These are phyloP conservation scores for Sander vitreus DNA, from an alignment of 2,113 vertebrate genomes.

Conservation along the genomic window DNA sequence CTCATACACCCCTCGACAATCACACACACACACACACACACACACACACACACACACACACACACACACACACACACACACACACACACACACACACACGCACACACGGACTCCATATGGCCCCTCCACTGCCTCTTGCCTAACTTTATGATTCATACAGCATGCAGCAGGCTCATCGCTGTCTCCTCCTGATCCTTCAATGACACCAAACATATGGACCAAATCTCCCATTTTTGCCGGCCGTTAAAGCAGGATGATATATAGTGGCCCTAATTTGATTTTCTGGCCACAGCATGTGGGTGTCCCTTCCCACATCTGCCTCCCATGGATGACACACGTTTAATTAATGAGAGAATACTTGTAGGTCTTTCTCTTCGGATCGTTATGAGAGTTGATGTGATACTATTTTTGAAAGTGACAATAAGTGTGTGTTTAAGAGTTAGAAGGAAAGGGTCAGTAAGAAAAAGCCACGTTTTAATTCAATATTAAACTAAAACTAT, in stretches of 20 bases:
- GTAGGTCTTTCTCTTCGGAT: constrained; percentile 22
- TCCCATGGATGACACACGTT: constrained; percentile 42
- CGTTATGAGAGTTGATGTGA: constrained; percentile 39
- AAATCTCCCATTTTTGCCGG: constrained; percentile 73
- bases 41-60: no score
- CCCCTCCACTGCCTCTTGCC: constrained; percentile 44
- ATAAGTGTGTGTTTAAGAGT: constrained; percentile 17
- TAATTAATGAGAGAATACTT: constrained; percentile 55
- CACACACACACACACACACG: no score
- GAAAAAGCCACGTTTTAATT: constrained; percentile 8
- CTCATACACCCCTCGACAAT: constrained; percentile 24
- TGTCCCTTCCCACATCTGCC: constrained; percentile 70
- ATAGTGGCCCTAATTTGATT: constrained; percentile 79
- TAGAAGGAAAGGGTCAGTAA: neutral
- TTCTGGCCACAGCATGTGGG: constrained; percentile 75
- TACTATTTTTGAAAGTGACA: constrained; percentile 36
- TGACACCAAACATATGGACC: constrained; percentile 82
- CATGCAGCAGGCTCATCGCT: constrained; percentile 57
- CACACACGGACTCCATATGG: constrained; percentile 60
- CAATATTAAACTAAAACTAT: constrained; percentile 16
- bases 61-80: no score
- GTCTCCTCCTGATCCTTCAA: constrained; percentile 71
- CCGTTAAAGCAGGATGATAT: constrained; percentile 76
- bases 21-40: no score
- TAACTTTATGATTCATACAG: constrained; percentile 70